Evolutionary conservation across 1,140 invertebrate genomes (phyloP).

Genomic region (Melipona quadrifasciata): DNA sequence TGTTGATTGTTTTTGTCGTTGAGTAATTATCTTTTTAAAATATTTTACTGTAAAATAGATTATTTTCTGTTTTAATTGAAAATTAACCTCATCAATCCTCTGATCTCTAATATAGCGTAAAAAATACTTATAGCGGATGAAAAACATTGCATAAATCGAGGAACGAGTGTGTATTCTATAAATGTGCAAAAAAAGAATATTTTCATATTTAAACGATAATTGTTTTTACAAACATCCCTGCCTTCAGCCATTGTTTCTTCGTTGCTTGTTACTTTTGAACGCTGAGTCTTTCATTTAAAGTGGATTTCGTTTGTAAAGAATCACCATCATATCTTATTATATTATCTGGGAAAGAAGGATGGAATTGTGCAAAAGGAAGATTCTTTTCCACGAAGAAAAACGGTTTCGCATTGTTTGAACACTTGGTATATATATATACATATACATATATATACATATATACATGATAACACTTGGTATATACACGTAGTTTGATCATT

Average conservation of each 20-base stretch:
- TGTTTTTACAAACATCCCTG: neutral
- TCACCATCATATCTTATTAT: neutral
- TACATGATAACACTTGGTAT: neutral
- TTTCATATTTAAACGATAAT: too few species aligned
- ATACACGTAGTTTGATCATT: neutral
- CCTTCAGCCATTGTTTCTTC: neutral
- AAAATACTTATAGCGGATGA: too few species aligned
- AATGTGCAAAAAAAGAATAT: too few species aligned
- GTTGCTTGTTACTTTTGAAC: neutral
- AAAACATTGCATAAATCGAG: too few species aligned
- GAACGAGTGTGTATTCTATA: too few species aligned
- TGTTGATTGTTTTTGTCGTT: too few species aligned
- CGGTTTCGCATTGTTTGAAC: neutral
- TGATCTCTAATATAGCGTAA: too few species aligned
- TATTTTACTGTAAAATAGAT: too few species aligned
- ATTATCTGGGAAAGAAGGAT: neutral
- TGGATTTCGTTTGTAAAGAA: neutral
- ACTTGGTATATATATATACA: neutral
- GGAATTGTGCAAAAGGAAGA: constrained; percentile 27
- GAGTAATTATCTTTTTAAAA: too few species aligned
- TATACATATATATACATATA: too few species aligned
- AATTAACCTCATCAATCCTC: too few species aligned
- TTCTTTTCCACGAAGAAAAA: neutral
- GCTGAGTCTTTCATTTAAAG: neutral
- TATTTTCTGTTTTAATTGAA: too few species aligned